phyloP scores from a whole-genome alignment of 2,113 vertebrate genomes.

The Tretioscincus oriximinensis region DNA sequence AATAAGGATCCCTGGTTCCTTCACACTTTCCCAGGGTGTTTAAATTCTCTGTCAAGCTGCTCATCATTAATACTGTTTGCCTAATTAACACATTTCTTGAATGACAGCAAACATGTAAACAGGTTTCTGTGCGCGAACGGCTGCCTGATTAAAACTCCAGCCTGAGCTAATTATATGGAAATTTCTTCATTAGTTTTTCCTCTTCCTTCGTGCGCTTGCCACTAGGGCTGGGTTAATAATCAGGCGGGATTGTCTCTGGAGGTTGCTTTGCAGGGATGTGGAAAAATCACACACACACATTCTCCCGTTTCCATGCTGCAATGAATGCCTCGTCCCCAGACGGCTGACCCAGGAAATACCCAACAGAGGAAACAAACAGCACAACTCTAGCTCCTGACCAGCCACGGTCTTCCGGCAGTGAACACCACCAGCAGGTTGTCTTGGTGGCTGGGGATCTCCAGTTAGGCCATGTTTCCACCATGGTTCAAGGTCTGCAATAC shows the following conservation, averaged over 20 bases:
- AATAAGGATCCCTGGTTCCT: background rate
- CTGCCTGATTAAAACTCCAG: slow-evolving; percentile 63
- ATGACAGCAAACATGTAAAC: slow-evolving; percentile 66
- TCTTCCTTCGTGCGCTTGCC: slow-evolving; percentile 1
- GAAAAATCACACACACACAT: no score
- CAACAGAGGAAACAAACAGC: background rate
- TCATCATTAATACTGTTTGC: slow-evolving; percentile 57
- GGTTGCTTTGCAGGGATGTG: background rate
- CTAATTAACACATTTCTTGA: slow-evolving; percentile 59
- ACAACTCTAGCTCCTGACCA: background rate
- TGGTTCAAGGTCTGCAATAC: no score
- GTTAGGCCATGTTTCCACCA: no score
- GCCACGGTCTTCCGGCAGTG: background rate
- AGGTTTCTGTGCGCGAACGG: slow-evolving; percentile 59
- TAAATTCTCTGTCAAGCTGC: slow-evolving; percentile 35
- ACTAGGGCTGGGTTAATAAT: background rate
- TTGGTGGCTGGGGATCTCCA: no score
- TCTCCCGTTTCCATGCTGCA: background rate
- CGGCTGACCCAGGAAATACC: background rate
- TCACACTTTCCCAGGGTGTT: background rate
- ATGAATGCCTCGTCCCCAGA: background rate
- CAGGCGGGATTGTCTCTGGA: background rate
- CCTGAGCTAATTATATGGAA: slow-evolving; percentile 67
- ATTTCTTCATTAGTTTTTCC: slow-evolving; percentile 52
- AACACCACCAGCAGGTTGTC: background rate